Evolutionary conservation across 2,888 invertebrate species (phyloP).

Genomic region (Agrochola circellaris): DNA sequence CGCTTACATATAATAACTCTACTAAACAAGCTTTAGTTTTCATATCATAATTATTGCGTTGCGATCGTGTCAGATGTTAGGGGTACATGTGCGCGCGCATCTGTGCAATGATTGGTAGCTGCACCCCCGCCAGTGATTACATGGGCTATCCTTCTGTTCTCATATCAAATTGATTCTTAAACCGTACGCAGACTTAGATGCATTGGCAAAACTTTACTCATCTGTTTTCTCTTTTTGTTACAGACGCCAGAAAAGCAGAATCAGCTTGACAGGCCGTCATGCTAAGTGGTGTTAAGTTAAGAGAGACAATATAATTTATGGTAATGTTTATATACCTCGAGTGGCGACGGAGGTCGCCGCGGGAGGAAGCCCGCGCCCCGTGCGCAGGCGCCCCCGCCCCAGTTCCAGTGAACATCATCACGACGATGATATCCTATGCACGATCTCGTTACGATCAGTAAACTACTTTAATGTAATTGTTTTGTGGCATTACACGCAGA

Average conservation of each 20-base stretch:
- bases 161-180: conserved; percentile 67
- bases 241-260: conserved; percentile 92
- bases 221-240: conserved; percentile 85
- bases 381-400: conserved; percentile 66
- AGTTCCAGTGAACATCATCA: conserved; percentile 87
- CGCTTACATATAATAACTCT: conserved; percentile 46
- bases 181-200: conserved; percentile 27
- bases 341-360: conserved; percentile 66
- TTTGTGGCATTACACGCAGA: conserved; percentile 88
- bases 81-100: conserved; percentile 84
- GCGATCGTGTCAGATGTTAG: conserved; percentile 65
- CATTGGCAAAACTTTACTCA: conserved; percentile 68
- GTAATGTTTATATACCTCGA: conserved; percentile 86
- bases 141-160: conserved; percentile 76
- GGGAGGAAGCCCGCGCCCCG: conserved; percentile 68
- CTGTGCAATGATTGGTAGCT: conserved; percentile 83
- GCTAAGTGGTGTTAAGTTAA: conserved; percentile 83
- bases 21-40: conserved; percentile 65
- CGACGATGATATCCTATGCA: conserved; percentile 88
- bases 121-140: conserved; percentile 72
- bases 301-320: conserved; percentile 85
- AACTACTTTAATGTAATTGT: conserved; percentile 84
- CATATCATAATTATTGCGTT: conserved; percentile 64
- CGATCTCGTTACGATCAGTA: conserved; percentile 91
- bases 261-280: conserved; percentile 91